Evolutionary conservation across 2,113 vertebrate genomes (phyloP), one percentile per base, ranked within the genome.

Genomic region (Syngnathus floridae): DNA sequence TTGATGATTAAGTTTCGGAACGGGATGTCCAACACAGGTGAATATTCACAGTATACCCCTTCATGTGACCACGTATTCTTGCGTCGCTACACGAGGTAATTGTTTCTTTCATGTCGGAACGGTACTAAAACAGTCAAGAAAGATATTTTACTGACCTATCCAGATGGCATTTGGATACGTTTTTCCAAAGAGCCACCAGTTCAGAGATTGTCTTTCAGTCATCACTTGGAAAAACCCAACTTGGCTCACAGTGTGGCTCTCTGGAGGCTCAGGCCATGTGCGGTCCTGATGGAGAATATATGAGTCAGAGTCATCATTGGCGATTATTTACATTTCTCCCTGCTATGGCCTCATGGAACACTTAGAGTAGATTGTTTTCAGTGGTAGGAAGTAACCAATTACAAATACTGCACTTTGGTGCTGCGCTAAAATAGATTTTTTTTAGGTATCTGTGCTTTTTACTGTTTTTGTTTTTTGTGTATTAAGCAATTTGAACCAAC

Each of bases 281-380:
- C 62, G 64, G 0, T 61, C 74, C 80, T 72, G 71, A 71, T 81
- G 82, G 55, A 68, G 71, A 78, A 77, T 66, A 66, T 67, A 62
- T 79, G 81, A 86, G 76, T 85, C 82, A 85, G 67, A 17, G 5
- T 38, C 17, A 21, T 59, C 57, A 58, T 62, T 73, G 68, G 79
- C 76, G 66, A 1, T 35, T 82, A 70, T 85, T 86, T 76, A 81
- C 57, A 62, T 37, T 37, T 63, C 12, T 7, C 38, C 54, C 63
- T 69, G 51, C 66, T 48, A 45, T 31, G 13, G 31, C 60, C 49
- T 77, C 65, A 14, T 54, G 60, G 61, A 83, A 78, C 79, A 72
- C 56, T 70, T 63, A 62, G 19, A 40, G 22, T 46, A 45, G 43
- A 58, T 70, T 46, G 13, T 43, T 17, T 41, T 16, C 19, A 57